Evolutionary conservation across 2,113 vertebrate genomes (phyloP).

Genomic region (Halichoerus grypus): DNA sequence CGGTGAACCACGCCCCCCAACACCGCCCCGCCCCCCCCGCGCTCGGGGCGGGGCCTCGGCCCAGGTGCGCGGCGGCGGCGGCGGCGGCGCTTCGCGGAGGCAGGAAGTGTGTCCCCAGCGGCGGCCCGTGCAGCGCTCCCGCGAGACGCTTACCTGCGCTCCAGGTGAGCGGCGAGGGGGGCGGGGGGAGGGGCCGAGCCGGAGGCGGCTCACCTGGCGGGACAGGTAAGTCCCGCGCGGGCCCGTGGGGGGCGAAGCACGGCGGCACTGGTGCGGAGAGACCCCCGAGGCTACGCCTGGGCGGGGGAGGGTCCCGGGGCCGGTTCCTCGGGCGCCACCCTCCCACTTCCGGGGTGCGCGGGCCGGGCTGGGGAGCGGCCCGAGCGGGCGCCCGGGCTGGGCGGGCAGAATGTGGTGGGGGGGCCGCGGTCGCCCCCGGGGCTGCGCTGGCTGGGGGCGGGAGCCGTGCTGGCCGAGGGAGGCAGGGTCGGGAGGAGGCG

Average conservation of each 20-base stretch:
- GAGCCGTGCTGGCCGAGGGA: neutral
- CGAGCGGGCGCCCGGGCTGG: slow-evolving; percentile 34
- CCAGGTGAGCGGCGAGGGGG: slow-evolving; percentile 85
- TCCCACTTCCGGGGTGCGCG: slow-evolving; percentile 80
- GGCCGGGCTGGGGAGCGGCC: slow-evolving; percentile 32
- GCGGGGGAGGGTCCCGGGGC: neutral
- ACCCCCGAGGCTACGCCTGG: neutral
- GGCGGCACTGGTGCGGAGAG: neutral
- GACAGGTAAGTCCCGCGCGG: slow-evolving; percentile 85
- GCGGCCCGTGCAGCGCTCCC: slow-evolving; percentile 85
- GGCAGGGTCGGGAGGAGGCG: neutral
- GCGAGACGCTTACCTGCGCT: slow-evolving; percentile 86
- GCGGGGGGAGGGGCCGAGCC: slow-evolving; percentile 77
- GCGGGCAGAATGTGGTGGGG: neutral
- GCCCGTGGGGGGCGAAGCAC: slow-evolving; percentile 51
- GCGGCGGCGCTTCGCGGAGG: slow-evolving; percentile 65
- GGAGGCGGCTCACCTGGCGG: slow-evolving; percentile 82
- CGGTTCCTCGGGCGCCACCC: slow-evolving; percentile 2
- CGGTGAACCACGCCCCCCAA: neutral
- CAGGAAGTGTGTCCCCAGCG: slow-evolving; percentile 82
- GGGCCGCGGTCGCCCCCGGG: neutral
- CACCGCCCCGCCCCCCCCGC: neutral
- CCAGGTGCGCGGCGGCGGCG: slow-evolving; percentile 46
- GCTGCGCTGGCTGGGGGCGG: neutral
- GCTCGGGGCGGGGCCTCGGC: slow-evolving; percentile 37